These are phyloP conservation scores for Sinonovacula constricta DNA, from an alignment of 1,140 invertebrate genomes.

Conservation along the genomic window DNA sequence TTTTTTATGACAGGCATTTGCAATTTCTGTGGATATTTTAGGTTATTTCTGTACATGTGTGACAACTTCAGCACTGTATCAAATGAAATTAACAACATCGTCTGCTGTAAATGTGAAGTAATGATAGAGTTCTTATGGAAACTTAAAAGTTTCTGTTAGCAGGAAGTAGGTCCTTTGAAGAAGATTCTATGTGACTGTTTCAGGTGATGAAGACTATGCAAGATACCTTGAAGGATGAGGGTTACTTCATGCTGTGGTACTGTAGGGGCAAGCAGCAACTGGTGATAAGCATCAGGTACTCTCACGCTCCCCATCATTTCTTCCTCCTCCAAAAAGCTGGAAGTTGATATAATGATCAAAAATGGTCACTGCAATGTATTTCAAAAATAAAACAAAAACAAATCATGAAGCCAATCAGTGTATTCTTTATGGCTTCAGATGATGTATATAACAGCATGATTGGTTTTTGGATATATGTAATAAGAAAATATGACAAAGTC, in stretches of 20 bases:
- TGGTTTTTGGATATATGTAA: too few relatives aligned
- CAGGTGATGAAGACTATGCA: constrained; percentile 39
- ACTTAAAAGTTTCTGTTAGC: not conserved
- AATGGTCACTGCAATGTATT: too few relatives aligned
- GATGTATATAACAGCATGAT: too few relatives aligned
- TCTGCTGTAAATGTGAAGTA: not conserved
- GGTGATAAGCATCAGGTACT: constrained; percentile 35
- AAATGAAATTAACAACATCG: not conserved
- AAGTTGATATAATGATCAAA: too few relatives aligned
- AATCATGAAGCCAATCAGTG: too few relatives aligned
- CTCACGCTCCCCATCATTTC: too few relatives aligned
- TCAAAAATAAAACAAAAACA: too few relatives aligned
- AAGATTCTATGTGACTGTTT: not conserved
- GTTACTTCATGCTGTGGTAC: constrained; percentile 44
- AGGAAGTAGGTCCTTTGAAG: not conserved
- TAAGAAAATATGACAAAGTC: too few relatives aligned
- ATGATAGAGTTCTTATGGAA: not conserved
- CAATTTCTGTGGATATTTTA: too few relatives aligned
- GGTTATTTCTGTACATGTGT: not conserved
- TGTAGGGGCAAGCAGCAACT: constrained; percentile 15
- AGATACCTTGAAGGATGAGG: constrained; percentile 7
- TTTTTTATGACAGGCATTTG: too few relatives aligned
- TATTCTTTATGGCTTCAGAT: too few relatives aligned
- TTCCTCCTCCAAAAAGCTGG: too few relatives aligned
- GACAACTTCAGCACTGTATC: not conserved